Evolutionary conservation across 2,113 vertebrate genomes (phyloP).

Genomic region (Cinclus mexicanus): DNA sequence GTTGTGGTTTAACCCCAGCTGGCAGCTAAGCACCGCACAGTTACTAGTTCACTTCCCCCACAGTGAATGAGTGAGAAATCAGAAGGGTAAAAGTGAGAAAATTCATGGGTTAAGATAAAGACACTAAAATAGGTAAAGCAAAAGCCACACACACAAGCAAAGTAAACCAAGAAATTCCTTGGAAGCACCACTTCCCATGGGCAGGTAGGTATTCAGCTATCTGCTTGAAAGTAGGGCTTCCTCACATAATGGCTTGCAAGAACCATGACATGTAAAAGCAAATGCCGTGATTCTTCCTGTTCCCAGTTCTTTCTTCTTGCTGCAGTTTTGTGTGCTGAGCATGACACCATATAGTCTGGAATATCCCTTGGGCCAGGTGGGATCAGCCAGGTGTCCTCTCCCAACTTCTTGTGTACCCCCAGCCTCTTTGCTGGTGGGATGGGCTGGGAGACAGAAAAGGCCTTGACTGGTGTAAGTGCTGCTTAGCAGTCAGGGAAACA

Average conservation of each 20-base stretch:
- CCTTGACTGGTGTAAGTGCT: fast-evolving
- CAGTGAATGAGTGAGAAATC: not conserved
- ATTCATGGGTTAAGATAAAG: not conserved
- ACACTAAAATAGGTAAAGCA: not conserved
- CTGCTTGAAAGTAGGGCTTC: not conserved
- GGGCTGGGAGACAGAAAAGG: not conserved
- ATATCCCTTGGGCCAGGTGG: not conserved
- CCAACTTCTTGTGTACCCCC: not conserved
- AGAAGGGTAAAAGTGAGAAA: not conserved
- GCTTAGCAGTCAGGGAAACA: not conserved
- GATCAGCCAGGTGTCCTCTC: not conserved
- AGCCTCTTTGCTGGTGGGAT: not conserved
- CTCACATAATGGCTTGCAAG: too few relatives aligned
- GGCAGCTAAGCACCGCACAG: fast-evolving
- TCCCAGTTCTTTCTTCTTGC: not conserved
- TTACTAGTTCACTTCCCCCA: fast-evolving
- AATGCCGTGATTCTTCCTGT: not conserved
- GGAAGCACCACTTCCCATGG: not conserved
- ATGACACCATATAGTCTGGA: not conserved
- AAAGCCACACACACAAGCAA: not conserved
- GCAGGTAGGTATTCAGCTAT: not conserved
- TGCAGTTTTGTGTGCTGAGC: not conserved
- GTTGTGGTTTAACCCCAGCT: not conserved
- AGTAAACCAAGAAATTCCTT: not conserved
- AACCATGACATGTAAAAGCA: not conserved